Percentiles rank a stretch among this genome's conserved stretches.
These are phyloP conservation scores for Eptesicus fuscus DNA, from an alignment of 2,113 vertebrate species.

Conservation along the genomic window DNA sequence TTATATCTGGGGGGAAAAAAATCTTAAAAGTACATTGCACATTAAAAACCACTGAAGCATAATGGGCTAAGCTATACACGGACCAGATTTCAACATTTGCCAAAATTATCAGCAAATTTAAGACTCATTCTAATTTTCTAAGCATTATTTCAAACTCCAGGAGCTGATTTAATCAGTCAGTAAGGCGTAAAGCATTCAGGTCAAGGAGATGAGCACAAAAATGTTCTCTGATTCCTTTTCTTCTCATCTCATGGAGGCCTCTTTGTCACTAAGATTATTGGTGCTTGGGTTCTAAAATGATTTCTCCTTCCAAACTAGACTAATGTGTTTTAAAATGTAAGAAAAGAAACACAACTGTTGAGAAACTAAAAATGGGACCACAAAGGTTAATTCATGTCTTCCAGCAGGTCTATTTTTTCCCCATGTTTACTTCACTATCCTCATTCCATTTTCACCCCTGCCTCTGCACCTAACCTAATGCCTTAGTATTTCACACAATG, in stretches of 20 bases:
- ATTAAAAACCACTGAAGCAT: slow-evolving; percentile 72
- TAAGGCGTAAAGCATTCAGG: slow-evolving; percentile 50
- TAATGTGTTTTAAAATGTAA: neutral
- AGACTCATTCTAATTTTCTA: slow-evolving; percentile 69
- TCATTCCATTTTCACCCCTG: neutral
- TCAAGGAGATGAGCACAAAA: slow-evolving; percentile 43
- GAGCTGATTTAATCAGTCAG: slow-evolving; percentile 55
- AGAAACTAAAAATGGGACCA: neutral
- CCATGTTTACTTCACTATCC: neutral
- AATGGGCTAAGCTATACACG: slow-evolving; percentile 52
- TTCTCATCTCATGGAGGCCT: slow-evolving; percentile 13
- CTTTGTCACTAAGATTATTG: neutral
- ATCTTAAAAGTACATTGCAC: slow-evolving; percentile 56
- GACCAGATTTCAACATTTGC: slow-evolving; percentile 37
- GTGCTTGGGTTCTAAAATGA: neutral
- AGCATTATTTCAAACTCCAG: slow-evolving; percentile 66
- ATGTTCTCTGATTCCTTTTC: slow-evolving; percentile 34
- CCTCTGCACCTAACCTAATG: neutral
- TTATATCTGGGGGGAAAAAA: slow-evolving; percentile 59
- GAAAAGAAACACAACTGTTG: neutral
- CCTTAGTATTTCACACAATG: neutral
- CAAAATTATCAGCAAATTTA: slow-evolving; percentile 76
- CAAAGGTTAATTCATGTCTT: neutral
- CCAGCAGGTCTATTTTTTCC: neutral
- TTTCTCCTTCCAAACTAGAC: neutral